phyloP scores from a whole-genome alignment of 2,888 invertebrate genomes.

The Exephanes ischioxanthus region DNA sequence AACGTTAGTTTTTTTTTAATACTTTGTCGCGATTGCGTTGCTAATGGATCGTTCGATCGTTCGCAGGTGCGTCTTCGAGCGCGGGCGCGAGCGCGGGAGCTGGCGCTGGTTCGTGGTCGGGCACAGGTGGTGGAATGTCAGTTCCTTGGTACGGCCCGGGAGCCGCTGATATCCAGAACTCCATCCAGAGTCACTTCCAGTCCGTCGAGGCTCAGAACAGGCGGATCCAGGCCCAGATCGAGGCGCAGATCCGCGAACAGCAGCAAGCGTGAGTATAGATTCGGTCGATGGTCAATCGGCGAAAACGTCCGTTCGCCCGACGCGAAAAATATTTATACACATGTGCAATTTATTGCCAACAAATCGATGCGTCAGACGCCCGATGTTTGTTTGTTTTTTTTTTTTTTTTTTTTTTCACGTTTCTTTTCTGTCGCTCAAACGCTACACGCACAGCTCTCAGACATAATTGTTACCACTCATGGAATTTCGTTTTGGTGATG shows the following conservation, averaged over 20 bases:
- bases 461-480: slow-evolving; percentile 22
- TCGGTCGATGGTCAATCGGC: background rate
- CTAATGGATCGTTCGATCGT: slow-evolving; percentile 12
- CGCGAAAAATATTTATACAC: slow-evolving; percentile 50
- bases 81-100: background rate
- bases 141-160: background rate
- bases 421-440: background rate
- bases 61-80: slow-evolving; percentile 41
- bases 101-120: background rate
- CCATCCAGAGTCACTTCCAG: slow-evolving; percentile 61
- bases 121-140: slow-evolving; percentile 27
- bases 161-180: slow-evolving; percentile 26
- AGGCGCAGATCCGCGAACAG: slow-evolving; percentile 67
- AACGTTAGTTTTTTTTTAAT: background rate
- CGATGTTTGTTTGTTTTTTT: slow-evolving; percentile 8
- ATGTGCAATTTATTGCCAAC: slow-evolving; percentile 2
- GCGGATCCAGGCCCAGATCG: slow-evolving; percentile 67
- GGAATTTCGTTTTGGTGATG: slow-evolving; percentile 51
- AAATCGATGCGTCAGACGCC: background rate
- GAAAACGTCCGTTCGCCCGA: background rate
- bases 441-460: slow-evolving; percentile 25
- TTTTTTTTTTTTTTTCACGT: slow-evolving; percentile 2
- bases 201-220: slow-evolving; percentile 72
- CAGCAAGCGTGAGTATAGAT: slow-evolving; percentile 76
- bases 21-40: slow-evolving; percentile 1